Base-by-base conservation (phyloP, 2,888 invertebrate species). In the Pterostichus madidus region DNA sequence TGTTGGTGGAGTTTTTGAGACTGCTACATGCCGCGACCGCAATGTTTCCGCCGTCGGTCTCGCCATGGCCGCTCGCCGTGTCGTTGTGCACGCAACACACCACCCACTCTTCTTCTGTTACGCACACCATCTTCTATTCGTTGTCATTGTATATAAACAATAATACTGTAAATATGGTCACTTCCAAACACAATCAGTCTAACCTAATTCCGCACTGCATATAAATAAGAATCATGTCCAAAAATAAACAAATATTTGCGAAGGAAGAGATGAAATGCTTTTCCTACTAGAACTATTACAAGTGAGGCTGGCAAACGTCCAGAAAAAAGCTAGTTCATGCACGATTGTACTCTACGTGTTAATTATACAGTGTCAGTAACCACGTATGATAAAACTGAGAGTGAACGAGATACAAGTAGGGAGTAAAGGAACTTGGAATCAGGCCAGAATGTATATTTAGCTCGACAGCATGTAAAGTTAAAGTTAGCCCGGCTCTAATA, bases 111-210 rank as follows among this genome's bases (percentile, higher is more conserved):
- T 90, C 90, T 85, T 89, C 89, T 83, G 88, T 88, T 84, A 88
- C 89, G 87, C 90, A 90, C 87, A 91, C 91, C 91, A 91, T 91
- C 86, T 88, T 89, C 91, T 91, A 86, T 39, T 39, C 8, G 39
- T 3, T 8, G 39, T 39, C 39, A 39, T 39, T 39, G 39, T 39
- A 73, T 35, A 71, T 8, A 11, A 71, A 61, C 13, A 61, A 61
- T 24, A 61, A 61, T 11, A 39, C 39, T 39, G 8, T 39, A 39
- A 39, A 39, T 39, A 39, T 39, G 39, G 8, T 39, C 39, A 39
- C 39, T 39, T 39, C 39, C 8, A 8, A 44, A 56, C 10, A 13
- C 56, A 56, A 56, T n/a, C 7, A 49, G 49, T 35, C 13, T 77
- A 77, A 56, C 59, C 77, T 77, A 77, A 39, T 77, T 77, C 59